phyloP scores from a whole-genome alignment of 2,113 vertebrate genomes.

The Eulemur rufifrons region DNA sequence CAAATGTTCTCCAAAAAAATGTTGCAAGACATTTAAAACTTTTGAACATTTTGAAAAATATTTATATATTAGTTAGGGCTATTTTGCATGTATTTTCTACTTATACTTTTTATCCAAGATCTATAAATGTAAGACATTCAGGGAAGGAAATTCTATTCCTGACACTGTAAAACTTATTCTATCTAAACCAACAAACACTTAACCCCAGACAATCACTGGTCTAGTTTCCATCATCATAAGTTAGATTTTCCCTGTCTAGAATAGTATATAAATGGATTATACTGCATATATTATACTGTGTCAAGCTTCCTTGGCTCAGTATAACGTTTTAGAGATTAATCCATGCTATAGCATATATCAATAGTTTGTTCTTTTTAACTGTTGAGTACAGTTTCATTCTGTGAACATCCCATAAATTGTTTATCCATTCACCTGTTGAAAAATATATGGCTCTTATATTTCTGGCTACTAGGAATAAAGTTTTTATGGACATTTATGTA shows the following conservation, averaged over 20 bases:
- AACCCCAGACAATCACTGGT: not conserved
- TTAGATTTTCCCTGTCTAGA: not conserved
- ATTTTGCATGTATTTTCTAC: not conserved
- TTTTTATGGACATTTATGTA: not conserved
- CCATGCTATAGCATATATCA: not conserved
- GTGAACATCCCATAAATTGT: not conserved
- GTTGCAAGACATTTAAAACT: not conserved
- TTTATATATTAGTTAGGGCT: not conserved
- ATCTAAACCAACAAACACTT: not conserved
- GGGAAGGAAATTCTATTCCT: not conserved
- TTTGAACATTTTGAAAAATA: not conserved
- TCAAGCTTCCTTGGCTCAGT: not conserved
- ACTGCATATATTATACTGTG: not conserved
- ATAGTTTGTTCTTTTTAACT: not conserved
- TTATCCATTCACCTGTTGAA: not conserved
- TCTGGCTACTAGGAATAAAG: not conserved
- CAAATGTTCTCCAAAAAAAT: not conserved
- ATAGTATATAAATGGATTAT: not conserved
- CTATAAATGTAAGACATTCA: not conserved
- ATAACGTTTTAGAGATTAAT: not conserved
- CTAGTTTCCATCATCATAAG: not conserved
- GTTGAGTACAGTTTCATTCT: not conserved
- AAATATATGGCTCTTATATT: not conserved
- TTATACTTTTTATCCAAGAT: not conserved
- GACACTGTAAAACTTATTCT: not conserved